A percentile compares a stretch with the other conserved stretches of the same genome.
phyloP scores from a whole-genome alignment of 64 coral and sea anemone genomes.

The Catalaphyllia jardinei region DNA sequence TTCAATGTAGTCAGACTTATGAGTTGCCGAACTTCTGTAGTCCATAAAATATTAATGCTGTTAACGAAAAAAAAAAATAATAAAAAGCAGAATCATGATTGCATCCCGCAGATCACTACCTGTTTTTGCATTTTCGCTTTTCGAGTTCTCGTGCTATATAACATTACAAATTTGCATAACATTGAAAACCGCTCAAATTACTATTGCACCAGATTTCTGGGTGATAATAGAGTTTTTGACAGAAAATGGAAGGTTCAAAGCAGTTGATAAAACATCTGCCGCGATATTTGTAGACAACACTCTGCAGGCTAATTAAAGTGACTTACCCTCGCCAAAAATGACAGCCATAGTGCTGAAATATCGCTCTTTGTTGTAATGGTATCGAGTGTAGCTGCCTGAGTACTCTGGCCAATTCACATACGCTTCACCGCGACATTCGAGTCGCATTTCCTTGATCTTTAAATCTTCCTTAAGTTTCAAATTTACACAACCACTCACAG shows the following conservation, averaged over 20 bases:
- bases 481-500: conserved; percentile 53
- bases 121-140: too few relatives aligned
- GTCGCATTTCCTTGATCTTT: conserved; percentile 61
- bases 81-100: neutral
- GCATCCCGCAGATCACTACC: too few relatives aligned
- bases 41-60: conserved; percentile 19
- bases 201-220: too few relatives aligned
- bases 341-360: conserved; percentile 51
- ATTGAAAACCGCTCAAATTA: too few relatives aligned
- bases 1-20: too few relatives aligned
- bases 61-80: neutral
- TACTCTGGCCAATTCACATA: conserved; percentile 70
- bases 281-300: too few relatives aligned
- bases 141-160: too few relatives aligned
- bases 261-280: too few relatives aligned
- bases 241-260: too few relatives aligned
- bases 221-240: too few relatives aligned
- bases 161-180: too few relatives aligned
- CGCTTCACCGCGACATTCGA: conserved; percentile 66
- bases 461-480: conserved; percentile 49
- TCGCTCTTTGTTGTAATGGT: conserved; percentile 58
- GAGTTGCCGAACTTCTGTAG: neutral
- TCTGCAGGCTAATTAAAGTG: neutral
- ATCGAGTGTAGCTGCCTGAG: conserved; percentile 64
- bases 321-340: conserved; percentile 39